Percentiles rank a stretch among this genome's conserved stretches.
Evolutionary conservation across 1,140 invertebrate genomes (phyloP).

Genomic region (Pissodes strobi): DNA sequence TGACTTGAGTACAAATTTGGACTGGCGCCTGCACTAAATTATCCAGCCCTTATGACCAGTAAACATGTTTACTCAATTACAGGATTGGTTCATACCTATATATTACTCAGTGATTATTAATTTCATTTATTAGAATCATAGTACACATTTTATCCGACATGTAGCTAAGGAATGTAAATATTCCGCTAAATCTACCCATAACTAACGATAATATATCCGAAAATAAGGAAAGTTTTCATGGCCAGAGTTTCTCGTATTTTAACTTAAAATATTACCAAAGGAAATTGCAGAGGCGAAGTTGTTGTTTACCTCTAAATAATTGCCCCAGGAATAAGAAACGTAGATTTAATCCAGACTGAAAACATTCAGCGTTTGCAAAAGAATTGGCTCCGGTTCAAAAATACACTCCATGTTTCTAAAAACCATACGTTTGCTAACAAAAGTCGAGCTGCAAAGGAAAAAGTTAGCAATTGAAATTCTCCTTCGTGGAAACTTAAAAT

Average conservation of each 20-base stretch:
- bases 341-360: constrained; percentile 29
- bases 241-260: constrained; percentile 18
- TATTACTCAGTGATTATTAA: too few relatives aligned
- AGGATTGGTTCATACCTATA: too few relatives aligned
- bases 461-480: too few relatives aligned
- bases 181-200: not conserved
- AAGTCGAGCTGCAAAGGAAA: too few relatives aligned
- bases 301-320: constrained; percentile 32
- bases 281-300: constrained; percentile 30
- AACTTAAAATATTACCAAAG: constrained; percentile 23
- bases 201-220: constrained; percentile 13
- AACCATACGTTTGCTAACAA: constrained; percentile 26
- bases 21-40: too few relatives aligned
- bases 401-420: constrained; percentile 28
- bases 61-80: too few relatives aligned
- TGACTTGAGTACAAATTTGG: too few relatives aligned
- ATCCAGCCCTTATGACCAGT: too few relatives aligned
- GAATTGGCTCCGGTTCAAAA: constrained; percentile 32
- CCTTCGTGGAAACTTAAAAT: too few relatives aligned
- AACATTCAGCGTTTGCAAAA: constrained; percentile 28
- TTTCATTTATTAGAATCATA: too few relatives aligned
- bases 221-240: constrained; percentile 20
- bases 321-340: constrained; percentile 30
- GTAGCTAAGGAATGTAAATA: too few relatives aligned
- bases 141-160: too few relatives aligned